Percentiles rank a stretch among this genome's conserved stretches.
Evolutionary conservation across 2,797 vertebrate genomes (phyloP).

Genomic region (Hydrocynus forskahlii): DNA sequence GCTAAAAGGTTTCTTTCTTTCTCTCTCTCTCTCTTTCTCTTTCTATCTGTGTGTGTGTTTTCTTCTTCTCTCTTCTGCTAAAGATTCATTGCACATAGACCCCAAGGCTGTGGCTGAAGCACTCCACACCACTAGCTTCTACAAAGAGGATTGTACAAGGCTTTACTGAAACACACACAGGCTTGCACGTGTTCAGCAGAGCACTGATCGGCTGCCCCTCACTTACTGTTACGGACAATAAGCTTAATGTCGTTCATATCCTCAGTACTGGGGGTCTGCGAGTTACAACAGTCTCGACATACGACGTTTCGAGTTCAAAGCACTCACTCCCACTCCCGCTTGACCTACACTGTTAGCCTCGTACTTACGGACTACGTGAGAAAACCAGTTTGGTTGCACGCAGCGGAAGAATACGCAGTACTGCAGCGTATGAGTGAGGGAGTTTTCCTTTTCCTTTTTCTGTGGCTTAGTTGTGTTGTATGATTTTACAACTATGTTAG

Average conservation of each 20-base stretch:
- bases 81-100: conserved; percentile 8
- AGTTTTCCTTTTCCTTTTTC: too few relatives aligned
- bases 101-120: conserved; percentile 11
- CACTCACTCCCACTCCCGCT: too few relatives aligned
- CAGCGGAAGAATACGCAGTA: too few relatives aligned
- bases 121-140: not conserved
- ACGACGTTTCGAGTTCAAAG: too few relatives aligned
- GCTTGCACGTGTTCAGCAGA: conserved; percentile 14
- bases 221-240: not conserved
- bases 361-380: too few relatives aligned
- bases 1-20: not conserved
- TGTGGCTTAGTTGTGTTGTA: too few relatives aligned
- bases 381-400: too few relatives aligned
- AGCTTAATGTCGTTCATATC: not conserved
- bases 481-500: too few relatives aligned
- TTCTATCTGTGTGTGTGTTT: not conserved
- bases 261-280: too few relatives aligned
- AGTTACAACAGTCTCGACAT: too few relatives aligned
- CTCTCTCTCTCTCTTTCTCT: not conserved
- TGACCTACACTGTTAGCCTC: too few relatives aligned
- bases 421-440: too few relatives aligned
- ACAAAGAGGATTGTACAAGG: conserved; percentile 44
- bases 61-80: not conserved
- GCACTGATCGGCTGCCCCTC: not conserved
- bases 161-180: conserved; percentile 29